Evolutionary conservation across 2,113 vertebrate species (phyloP), one percentile per base, ranked within the genome.

Genomic region (Callithrix jacchus): DNA sequence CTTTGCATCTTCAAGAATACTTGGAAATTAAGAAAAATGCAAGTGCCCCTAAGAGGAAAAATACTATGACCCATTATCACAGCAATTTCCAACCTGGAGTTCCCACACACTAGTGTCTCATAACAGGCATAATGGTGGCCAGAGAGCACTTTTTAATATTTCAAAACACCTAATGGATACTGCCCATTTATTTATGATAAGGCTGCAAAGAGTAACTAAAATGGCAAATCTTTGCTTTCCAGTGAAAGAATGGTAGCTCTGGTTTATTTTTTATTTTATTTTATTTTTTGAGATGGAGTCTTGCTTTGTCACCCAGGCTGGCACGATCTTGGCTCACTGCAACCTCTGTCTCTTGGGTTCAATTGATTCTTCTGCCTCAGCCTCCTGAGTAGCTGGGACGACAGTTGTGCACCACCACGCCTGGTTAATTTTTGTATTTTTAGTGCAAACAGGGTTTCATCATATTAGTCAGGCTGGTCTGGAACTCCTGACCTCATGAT

Each of bases 101-200:
- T 84, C 42, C 47, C n/a, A 45, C 8, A 47, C 17, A 12, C 42
- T 20, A 32, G 9, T 2, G 2, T 74, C 87, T 93, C 88, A 54
- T 81, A 71, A 95, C 79, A 85, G 89, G n/a, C 45, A 52, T 56
- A 76, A 68, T 66, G 14, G 66, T 56, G 71, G 35, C 77, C 47
- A 64, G 74, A 95, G 94, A 89, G 70, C 40, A 91, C 87, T 92
- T 89, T 93, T 96, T 71, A 96, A 84, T 96, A 94, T 93, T 97
- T 97, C 89, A 97, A 83, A 76, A 85, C 40, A 49, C 25, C 58
- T 96, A 95, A 79, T 97, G 90, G 94, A 95, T 96, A 95, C 54
- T 77, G 35, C 89, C 52, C 92, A 37, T 86, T 91, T 97, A 56
- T 94, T 90, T 52, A 82, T 73, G 92, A 68, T 71, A 73, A 89